A percentile compares a stretch with the other conserved stretches of the same genome.
Conservation (phyloP, 1,140 invertebrate species). For the Oppia nitens region DNA sequence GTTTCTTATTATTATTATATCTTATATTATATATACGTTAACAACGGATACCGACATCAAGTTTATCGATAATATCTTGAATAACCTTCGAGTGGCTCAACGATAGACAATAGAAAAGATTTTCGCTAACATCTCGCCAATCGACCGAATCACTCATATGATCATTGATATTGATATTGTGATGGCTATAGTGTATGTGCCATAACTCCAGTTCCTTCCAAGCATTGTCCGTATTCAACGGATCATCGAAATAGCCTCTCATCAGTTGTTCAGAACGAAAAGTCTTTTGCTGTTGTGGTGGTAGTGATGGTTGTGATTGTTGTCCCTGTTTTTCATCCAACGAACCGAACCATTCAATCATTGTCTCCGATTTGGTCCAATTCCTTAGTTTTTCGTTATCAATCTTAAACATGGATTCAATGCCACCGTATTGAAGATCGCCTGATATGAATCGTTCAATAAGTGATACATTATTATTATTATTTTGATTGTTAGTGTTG, state of each 20-base stretch:
- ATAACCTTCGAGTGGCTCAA: conserved; percentile 19
- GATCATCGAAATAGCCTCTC: conserved; percentile 36
- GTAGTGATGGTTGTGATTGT: background rate
- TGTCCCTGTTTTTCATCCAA: background rate
- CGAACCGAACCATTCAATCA: background rate
- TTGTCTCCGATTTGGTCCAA: background rate
- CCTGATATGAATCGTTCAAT: background rate
- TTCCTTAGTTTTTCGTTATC: background rate
- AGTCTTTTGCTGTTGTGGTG: no score
- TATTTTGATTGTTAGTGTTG: background rate
- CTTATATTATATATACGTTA: no score
- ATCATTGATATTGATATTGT: conserved; percentile 14
- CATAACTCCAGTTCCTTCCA: conserved; percentile 37
- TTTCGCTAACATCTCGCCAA: conserved; percentile 21
- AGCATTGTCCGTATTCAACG: conserved; percentile 37
- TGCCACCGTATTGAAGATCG: background rate
- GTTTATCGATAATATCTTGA: conserved; percentile 14
- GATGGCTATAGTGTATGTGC: conserved; percentile 33
- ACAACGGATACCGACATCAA: no score
- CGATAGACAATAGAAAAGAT: conserved; percentile 20
- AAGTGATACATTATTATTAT: background rate
- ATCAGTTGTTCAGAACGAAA: conserved; percentile 15
- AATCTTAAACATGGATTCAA: background rate
- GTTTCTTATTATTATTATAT: no score
- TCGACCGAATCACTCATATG: conserved; percentile 4